Conservation (phyloP, 35 echinoderm and acorn worm species). For the Ophiothrix spiculata region DNA sequence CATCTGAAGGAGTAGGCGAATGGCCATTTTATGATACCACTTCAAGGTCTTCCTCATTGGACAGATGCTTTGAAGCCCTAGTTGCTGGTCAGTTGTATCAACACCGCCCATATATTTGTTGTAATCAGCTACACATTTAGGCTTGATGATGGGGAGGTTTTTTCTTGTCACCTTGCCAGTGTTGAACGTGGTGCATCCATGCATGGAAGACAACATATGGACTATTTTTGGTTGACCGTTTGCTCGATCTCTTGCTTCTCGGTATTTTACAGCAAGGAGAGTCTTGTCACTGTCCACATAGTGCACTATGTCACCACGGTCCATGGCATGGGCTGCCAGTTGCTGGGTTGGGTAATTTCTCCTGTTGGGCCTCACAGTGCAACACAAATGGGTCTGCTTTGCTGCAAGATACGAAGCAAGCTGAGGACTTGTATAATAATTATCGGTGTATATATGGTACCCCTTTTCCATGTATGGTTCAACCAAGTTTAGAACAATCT, state of each 20-base stretch:
- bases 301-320: slow-evolving; percentile 9
- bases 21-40: slow-evolving; percentile 11
- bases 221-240: slow-evolving; percentile 25
- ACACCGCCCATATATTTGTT: slow-evolving; percentile 37
- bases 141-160: slow-evolving; percentile 37
- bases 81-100: slow-evolving; percentile 4
- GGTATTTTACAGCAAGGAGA: slow-evolving; percentile 27
- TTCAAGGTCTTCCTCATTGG: slow-evolving; percentile 22
- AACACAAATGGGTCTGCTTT: slow-evolving; percentile 18
- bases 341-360: not conserved
- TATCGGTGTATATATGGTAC: slow-evolving; percentile 35
- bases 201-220: slow-evolving; percentile 36
- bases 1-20: slow-evolving; percentile 22
- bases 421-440: slow-evolving; percentile 34
- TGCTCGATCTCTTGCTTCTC: slow-evolving; percentile 11
- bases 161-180: slow-evolving; percentile 27
- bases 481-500: slow-evolving; percentile 27
- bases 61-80: slow-evolving; percentile 19
- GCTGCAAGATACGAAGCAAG: not conserved
- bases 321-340: not conserved
- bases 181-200: slow-evolving; percentile 7
- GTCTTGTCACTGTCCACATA: slow-evolving; percentile 7
- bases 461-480: slow-evolving; percentile 25
- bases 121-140: slow-evolving; percentile 29
- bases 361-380: not conserved